phyloP scores from a whole-genome alignment of 2,888 invertebrate genomes.

The Pristionchus arcanus region DNA sequence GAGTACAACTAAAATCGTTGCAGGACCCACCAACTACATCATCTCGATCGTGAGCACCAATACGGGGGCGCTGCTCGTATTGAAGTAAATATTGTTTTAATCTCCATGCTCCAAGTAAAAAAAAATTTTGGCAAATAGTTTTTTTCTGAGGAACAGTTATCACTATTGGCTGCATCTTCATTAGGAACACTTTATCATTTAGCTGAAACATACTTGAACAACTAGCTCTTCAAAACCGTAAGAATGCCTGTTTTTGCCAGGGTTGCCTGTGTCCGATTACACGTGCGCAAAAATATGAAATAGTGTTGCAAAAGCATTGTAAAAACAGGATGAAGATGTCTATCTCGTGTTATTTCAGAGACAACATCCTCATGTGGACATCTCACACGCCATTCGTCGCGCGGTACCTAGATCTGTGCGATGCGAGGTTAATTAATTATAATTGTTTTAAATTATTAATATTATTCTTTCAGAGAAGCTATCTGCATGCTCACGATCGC shows the following conservation, averaged over 20 bases:
- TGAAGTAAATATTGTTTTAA: neutral
- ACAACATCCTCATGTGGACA: slow-evolving; percentile 65
- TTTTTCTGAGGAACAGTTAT: too few relatives aligned
- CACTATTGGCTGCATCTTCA: too few relatives aligned
- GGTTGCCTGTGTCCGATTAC: slow-evolving; percentile 59
- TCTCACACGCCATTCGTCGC: slow-evolving; percentile 61
- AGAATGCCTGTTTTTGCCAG: too few relatives aligned
- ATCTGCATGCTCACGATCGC: neutral
- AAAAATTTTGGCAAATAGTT: too few relatives aligned
- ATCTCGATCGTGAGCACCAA: slow-evolving; percentile 28
- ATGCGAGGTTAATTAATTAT: slow-evolving; percentile 43
- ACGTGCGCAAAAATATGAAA: too few relatives aligned
- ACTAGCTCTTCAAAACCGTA: too few relatives aligned
- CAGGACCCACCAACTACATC: neutral
- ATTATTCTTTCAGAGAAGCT: neutral
- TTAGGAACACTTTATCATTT: neutral
- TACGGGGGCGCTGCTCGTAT: neutral
- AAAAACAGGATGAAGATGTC: too few relatives aligned
- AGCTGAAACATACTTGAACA: too few relatives aligned
- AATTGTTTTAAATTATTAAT: neutral
- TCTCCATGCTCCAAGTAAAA: too few relatives aligned
- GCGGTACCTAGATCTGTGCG: neutral
- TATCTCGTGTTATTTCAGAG: slow-evolving; percentile 54
- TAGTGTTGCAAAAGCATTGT: too few relatives aligned
- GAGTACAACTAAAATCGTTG: neutral